Evolutionary conservation across 35 echinoderm and acorn worm genomes (phyloP), one percentile per base, ranked within the genome.

Genomic region (Lytechinus pictus): DNA sequence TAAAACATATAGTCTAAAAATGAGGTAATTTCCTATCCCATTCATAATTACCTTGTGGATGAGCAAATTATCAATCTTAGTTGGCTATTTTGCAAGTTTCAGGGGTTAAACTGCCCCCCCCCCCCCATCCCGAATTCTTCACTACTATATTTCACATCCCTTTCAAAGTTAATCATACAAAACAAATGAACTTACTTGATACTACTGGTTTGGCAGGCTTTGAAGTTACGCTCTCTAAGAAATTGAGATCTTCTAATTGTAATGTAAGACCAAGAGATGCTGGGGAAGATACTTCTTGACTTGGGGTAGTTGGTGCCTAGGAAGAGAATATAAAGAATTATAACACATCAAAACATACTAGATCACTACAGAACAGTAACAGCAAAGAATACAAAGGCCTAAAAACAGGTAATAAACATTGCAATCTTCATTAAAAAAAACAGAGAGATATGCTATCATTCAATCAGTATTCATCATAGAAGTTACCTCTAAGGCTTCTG

Each of bases 201-300:
- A 97, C 66, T 87, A 61, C 52, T 88, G 92, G 87, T 88, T 98
- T 98, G 90, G 96, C 66, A 89, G 96, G 91, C 56, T 97, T 96
- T 52, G 97, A 98, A 27, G 94, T 95, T 9, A 97, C 94, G 88
- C 93, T 97, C 94, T 97, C 98, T 28, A 99, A 94, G 89, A 99
- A 99, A 91, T 99, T 96, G 27, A 98, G 93, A 95, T 98, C 96
- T 89, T 98, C 97, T 52, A 96, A 53, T 94, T 99, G 95, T 5
- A 99, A 66, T 51, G 96, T 96, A 4, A 97, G 95, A 24, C 96
- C 96, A 1, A 96, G 95, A 54, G 97, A 96, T 53, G 95, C 95
- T 13, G 97, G 97, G 10, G 96, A 96, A 4, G 94, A 29, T 3
- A 56, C 54, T 60, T 29, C 86, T 21, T 86, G 91, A 90, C 88